A percentile compares a stretch with the other conserved stretches of the same genome.
Evolutionary conservation across 2,113 vertebrate species (phyloP).

Genomic region (Burhinus bistriatus): DNA sequence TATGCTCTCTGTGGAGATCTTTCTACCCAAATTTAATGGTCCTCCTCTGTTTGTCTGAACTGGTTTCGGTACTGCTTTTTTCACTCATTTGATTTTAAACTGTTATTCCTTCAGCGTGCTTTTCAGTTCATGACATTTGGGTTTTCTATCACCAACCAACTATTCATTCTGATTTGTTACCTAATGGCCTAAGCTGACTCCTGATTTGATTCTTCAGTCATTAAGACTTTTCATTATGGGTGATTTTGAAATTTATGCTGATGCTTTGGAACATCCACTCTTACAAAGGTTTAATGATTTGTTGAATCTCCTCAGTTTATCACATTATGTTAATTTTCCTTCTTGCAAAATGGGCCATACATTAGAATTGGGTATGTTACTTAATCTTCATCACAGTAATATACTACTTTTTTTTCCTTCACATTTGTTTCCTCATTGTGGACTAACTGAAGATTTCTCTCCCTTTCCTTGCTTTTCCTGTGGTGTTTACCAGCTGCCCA

Average conservation of each 20-base stretch:
- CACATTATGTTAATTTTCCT: slow-evolving; percentile 17
- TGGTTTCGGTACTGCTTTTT: slow-evolving; percentile 20
- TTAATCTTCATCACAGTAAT: slow-evolving; percentile 37
- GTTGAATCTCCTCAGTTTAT: slow-evolving; percentile 38
- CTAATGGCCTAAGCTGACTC: not conserved
- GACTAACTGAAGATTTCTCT: not conserved
- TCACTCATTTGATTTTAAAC: slow-evolving; percentile 21
- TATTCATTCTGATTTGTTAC: not conserved
- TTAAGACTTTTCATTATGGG: slow-evolving; percentile 10
- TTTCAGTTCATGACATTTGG: not conserved
- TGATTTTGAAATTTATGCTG: slow-evolving; percentile 26
- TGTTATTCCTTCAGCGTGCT: not conserved
- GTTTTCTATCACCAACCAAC: not conserved
- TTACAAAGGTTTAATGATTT: slow-evolving; percentile 27
- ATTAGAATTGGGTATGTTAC: slow-evolving; percentile 2
- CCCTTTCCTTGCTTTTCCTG: not conserved
- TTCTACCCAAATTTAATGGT: not conserved
- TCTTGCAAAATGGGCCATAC: not conserved
- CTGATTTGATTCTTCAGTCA: slow-evolving; percentile 14
- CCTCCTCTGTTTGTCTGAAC: not conserved
- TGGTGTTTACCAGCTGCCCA: not conserved
- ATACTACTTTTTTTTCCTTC: not conserved
- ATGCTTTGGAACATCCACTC: not conserved
- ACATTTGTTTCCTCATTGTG: not conserved
- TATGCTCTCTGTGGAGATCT: not conserved